Percentiles rank a stretch among this genome's conserved stretches.
phyloP scores from a whole-genome alignment of 2,797 vertebrate genomes.

The Pseudocheirus occidentalis region DNA sequence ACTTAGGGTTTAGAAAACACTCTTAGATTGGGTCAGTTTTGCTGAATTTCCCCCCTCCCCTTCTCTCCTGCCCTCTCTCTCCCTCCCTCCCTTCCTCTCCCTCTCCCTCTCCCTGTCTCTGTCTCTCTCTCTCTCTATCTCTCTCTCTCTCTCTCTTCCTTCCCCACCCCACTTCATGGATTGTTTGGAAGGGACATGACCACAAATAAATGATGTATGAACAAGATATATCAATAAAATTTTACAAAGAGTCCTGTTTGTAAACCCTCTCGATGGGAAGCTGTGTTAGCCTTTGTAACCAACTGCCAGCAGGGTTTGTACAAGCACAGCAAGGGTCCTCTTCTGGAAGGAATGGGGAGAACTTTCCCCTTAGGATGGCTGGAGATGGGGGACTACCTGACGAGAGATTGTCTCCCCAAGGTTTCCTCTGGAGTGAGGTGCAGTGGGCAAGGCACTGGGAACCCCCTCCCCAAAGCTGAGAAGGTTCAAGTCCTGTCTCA shows the following conservation, averaged over 20 bases:
- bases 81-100: too few species aligned
- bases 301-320: slow-evolving; percentile 2
- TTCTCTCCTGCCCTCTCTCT: too few species aligned
- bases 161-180: rapidly evolving
- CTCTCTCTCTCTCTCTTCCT: too few species aligned
- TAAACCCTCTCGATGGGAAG: background rate
- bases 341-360: slow-evolving; percentile 63
- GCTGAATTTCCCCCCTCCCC: background rate
- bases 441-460: background rate
- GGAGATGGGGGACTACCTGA: background rate
- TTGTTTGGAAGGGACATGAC: background rate
- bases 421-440: background rate
- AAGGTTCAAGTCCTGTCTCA: background rate
- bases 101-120: too few species aligned
- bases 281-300: background rate
- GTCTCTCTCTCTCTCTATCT: too few species aligned
- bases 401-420: background rate
- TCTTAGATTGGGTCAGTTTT: background rate
- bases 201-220: background rate
- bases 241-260: slow-evolving; percentile 30
- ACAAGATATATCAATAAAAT: background rate
- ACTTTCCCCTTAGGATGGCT: background rate
- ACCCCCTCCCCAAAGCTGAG: background rate
- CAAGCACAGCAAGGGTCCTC: slow-evolving; percentile 40
- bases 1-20: background rate